Evolutionary conservation across 2,888 invertebrate species (phyloP), one percentile per base, ranked within the genome.

Genomic region (Mythimna lalbum): DNA sequence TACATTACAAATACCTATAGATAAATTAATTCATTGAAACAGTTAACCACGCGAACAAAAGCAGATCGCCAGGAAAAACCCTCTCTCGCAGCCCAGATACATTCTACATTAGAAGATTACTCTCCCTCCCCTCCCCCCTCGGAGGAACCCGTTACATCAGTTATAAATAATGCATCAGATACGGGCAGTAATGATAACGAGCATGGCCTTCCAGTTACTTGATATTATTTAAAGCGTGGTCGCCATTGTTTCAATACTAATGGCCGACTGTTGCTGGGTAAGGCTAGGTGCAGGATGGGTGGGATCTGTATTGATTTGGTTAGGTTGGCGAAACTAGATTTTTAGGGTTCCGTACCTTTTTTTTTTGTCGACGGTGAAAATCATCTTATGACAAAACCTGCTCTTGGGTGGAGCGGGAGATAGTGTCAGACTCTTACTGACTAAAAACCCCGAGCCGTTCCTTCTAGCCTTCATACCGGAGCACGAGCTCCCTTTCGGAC

Each of bases 181-280:
- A 90, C 89, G 83, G 81, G 63, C 78, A 85, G 88, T 91, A 92
- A 92, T 91, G 92, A 92, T 92, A 92, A 92, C 90, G 85, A 89
- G 85, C 82, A 57, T 57, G 77, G 85, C 83, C 87, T 88, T 78
- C 77, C 87, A 88, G 89, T 90, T 90, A 89, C 87, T 89, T 87
- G 89, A 91, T 91, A 91, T 89, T 91, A 90, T 91, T 91, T 87
- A 86, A 87, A 88, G 83, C 84, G 79, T 74, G 76, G 23, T 71
- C 63, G 50, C 82, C 85, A 87, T 87, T 87, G 87, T 87, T 86
- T 80, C 69, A 78, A 79, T 77, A 81, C 86, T 88, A 88, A 88
- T 89, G 87, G 88, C 63, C 78, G 76, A 69, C 68, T 62, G 50
- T 78, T 78, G 64, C 60, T 53, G 49, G 31, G 47, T 31, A 33